Base-by-base conservation (phyloP, 2,797 vertebrate species). In the Muscicapa comitata region DNA sequence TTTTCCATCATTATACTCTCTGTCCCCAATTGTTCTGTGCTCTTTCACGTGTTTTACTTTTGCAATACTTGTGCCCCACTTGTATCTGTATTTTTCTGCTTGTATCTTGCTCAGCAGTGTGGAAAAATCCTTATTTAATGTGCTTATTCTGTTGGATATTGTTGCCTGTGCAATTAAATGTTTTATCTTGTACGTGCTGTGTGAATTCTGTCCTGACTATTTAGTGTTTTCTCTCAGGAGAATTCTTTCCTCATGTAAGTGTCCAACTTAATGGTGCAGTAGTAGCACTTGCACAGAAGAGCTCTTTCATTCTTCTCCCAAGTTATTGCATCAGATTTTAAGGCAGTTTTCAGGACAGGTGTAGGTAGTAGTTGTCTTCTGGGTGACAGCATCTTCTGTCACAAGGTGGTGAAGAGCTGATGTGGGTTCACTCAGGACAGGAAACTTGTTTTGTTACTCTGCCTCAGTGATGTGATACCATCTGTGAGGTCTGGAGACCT, bases 391-490 rank as follows among this genome's bases (percentile, higher is more conserved):
- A 38, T 71, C 25, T 72, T 58, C 28, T 61, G 29, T 74, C 68
- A 38, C n/a, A 28, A 54, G 37, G 53, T 77, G 61, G 31, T 33
- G 45, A 80, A 57, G 70, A 43, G 28, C 65, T 63, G 50, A 11
- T 4, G 0, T 33, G 26, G 5, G 9, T 86, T 91, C 3, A 5
- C 48, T 61, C 19, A 13, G 35, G 48, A 67, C 26, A 28, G 65
- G 35, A 45, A 42, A 25, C 13, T 71, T 0, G 0, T 66, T 68
- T 2, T 4, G 10, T 79, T 88, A 35, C 79, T 90, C 21, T 80
- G n/a, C 14, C 55, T 73, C 0, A 0, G 13, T 80, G 51, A 4
- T 1, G 0, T 40, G 40, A 9, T 54, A 8, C 3, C 4, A 31
- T 65, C 54, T 37, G 31, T 53, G 62, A 43, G 45, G 7, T 72